Percentiles rank a stretch among this genome's conserved stretches.
phyloP scores from a whole-genome alignment of 2,113 vertebrate genomes.

The Erpornis zantholeuca region DNA sequence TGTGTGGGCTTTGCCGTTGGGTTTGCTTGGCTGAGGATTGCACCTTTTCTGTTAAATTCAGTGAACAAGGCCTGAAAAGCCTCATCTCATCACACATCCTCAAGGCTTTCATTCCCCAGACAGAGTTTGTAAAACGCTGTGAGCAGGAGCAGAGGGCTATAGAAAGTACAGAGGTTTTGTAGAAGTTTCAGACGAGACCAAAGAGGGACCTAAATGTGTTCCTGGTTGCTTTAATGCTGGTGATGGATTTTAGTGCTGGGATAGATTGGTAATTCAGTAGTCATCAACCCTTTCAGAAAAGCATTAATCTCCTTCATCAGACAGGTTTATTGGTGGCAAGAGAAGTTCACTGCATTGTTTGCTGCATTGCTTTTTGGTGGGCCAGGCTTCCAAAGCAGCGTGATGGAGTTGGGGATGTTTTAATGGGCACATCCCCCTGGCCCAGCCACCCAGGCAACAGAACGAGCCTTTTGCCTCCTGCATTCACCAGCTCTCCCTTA shows the following conservation, averaged over 20 bases:
- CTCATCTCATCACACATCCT: neutral
- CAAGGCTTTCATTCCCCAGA: neutral
- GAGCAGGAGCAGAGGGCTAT: neutral
- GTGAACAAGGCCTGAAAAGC: neutral
- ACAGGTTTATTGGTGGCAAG: constrained; percentile 68
- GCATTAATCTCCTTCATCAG: constrained; percentile 22
- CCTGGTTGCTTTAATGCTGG: neutral
- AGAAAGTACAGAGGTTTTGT: neutral
- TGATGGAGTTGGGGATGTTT: neutral
- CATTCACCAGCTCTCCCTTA: neutral
- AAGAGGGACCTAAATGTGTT: neutral
- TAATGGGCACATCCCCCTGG: neutral
- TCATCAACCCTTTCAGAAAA: constrained; percentile 55
- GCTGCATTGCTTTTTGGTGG: neutral
- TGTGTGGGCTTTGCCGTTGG: neutral
- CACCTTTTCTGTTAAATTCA: neutral
- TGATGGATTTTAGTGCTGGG: constrained; percentile 45
- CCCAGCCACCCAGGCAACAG: neutral
- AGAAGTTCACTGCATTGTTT: constrained; percentile 61
- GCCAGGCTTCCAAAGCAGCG: neutral
- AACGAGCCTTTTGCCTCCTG: neutral
- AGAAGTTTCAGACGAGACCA: neutral
- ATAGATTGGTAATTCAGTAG: constrained; percentile 21
- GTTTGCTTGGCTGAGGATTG: neutral
- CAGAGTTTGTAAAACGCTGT: neutral